Evolutionary conservation across 2,888 invertebrate genomes (phyloP), one percentile per base, ranked within the genome.

Genomic region (Nomada fabriciana): DNA sequence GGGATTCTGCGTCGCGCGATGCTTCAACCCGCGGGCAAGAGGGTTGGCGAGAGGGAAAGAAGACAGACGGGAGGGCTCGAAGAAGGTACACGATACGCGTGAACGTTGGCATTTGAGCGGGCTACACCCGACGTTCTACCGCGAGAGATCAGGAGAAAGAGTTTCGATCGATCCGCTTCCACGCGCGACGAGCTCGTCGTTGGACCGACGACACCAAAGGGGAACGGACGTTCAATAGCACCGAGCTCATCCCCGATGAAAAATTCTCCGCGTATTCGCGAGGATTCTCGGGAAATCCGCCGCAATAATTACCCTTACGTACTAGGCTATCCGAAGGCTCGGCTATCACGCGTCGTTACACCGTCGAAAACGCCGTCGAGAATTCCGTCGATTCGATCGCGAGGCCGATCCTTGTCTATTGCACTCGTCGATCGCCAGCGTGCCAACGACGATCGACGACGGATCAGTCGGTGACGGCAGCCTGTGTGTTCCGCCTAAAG

Each of bases 391-490:
- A 53, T 69, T 23, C 25, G 55, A 20, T 36, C 7, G 23, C 36
- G 50, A 55, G 63, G 63, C 29, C 13, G 23, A 52, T 65, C 53
- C 64, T 47, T 47, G 11, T 47, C 47, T 3, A 36, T 52, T n/a
- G n/a, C 42, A 20, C 23, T 36, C 53, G 61, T 68, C n/a, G 68
- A 43, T 43, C 53, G 79, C 57, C 57, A 53, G 63, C 36, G 52
- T 60, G 76, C 77, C 81, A 72, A 84, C 80, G 83, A 85, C 71
- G 78, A 82, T 86, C 88, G 87, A 85, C 88, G 89, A 91, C 90
- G 89, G 90, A 91, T 91, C 90, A 90, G 91, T 91, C 91, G 87
- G 83, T 89, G 91, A 91, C 91, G 90, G 88, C 77, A 63, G 64
- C 23, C 69, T 53, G 68, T 71, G 47, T 52, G 57, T 85, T 84